Base-by-base conservation (phyloP, 2,888 invertebrate species). In the Harpalus rufipes region DNA sequence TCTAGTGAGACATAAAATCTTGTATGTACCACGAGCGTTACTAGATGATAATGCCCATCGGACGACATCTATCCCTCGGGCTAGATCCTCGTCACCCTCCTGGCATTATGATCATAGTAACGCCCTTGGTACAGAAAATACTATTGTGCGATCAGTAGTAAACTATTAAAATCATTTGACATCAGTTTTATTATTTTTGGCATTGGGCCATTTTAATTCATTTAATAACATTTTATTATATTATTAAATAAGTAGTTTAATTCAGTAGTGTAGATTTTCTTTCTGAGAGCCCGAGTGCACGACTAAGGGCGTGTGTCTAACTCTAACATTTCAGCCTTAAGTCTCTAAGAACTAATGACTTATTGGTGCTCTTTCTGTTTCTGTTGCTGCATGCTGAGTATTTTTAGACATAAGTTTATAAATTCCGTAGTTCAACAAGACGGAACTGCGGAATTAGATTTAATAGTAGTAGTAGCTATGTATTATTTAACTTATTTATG, bases 301-400 rank as follows among this genome's bases (percentile, higher is more conserved):
- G 68, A 68, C 68, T 21, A 14, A 21, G 16, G 18, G 44, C 41
- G 72, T 18, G 41, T 68, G 63, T 68, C 68, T 68, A 74, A 74
- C 72, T 74, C 72, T 74, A 74, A 44, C 44, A 44, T 44, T n/a
- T 18, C 72, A 44, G 72, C 41, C 72, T 14, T 63, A 18, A 74
- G 44, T 74, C 72, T 74, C 72, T 74, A 74, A 18, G 72, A 74
- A 74, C 72, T 74, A 74, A 74, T 74, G 72, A 74, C 44, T 74
- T 74, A 44, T 4, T 44, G 72, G 44, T 74, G 72, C 72, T 74
- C 72, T 74, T 8, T 74, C 72, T 44, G 14, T 68, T 16, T 72
- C 72, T 74, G 72, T 41, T 74, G 72, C 72, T 74, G 72, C 72
- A 74, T 74, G 72, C 25, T 51, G 72, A 44, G 72, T 74, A 44